Evolutionary conservation across 2,113 vertebrate genomes (phyloP), one percentile per base, ranked within the genome.

Genomic region (Pontoporia blainvillei): DNA sequence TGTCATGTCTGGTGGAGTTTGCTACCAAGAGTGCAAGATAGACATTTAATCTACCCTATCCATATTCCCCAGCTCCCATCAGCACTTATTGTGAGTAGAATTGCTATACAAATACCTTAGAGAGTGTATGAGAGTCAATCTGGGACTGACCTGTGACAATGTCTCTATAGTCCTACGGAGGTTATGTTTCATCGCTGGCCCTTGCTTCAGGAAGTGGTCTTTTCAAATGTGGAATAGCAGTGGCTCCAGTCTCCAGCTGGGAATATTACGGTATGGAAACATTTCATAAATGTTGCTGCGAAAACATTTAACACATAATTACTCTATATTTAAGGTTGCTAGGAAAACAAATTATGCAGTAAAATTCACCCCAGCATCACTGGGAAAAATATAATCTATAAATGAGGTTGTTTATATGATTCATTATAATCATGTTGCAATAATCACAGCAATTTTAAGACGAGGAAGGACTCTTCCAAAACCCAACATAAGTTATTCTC

Each of bases 181-280:
- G 99, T 8, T 99, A 99, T 6, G 99, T 99, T 64, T 98, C 99
- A 67, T 99, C 99, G 3, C 98, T 99, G 99, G 99, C 98, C 86
- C 98, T 99, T 97, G 99, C 99, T 83, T 99, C 99, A 67, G 99
- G 99, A 95, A 99, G 98, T 94, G 99, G 99, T 91, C 97, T 99
- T 95, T 99, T 99, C 98, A 99, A 99, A 98, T 99, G 99, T 93
- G 99, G 99, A 88, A 99, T 99, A 71, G 99, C 99, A 64, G 99
- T 99, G 61, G 99, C 99, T 97, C 99, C 99, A 21, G 99, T 99
- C 90, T 99, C 99, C 96, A 99, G 99, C 97, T 99, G 99, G 99
- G 99, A 99, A 97, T 99, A 99, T 99, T 99, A 99, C 29, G 99
- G 99, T 99, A 99, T 97, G 99, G 95, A 97, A 98, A 89, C 52